Percentiles rank a stretch among this genome's conserved stretches.
Conservation (phyloP, 23 tunicate genomes). For the Trididemnum nubilum region DNA sequence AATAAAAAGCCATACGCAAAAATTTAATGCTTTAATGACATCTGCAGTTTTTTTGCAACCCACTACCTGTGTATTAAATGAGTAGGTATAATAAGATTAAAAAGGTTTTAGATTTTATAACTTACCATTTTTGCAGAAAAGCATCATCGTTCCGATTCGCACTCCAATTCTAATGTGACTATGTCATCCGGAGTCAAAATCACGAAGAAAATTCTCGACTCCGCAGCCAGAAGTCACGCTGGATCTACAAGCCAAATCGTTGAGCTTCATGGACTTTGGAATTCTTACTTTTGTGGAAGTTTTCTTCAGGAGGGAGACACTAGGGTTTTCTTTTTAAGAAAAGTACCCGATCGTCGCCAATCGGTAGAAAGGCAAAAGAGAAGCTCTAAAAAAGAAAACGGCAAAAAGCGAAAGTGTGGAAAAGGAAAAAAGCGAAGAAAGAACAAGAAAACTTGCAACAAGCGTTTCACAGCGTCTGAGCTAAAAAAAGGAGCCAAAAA, state of each 20-base stretch:
- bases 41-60: too few relatives aligned
- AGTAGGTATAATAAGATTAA: too few relatives aligned
- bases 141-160: background rate
- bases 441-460: background rate
- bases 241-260: conserved; percentile 35
- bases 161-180: background rate
- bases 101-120: too few relatives aligned
- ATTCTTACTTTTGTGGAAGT: conserved; percentile 57
- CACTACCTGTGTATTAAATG: too few relatives aligned
- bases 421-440: conserved; percentile 11
- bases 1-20: too few relatives aligned
- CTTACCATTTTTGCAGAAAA: too few relatives aligned
- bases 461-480: background rate
- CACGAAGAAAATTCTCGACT: background rate
- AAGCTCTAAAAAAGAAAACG: background rate
- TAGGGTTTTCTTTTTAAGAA: conserved; percentile 70
- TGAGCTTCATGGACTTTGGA: conserved; percentile 65
- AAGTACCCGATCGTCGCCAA: conserved; percentile 39
- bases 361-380: background rate
- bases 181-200: background rate
- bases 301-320: conserved; percentile 72
- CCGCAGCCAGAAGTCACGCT: background rate
- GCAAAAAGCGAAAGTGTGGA: background rate
- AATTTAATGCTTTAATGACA: too few relatives aligned
- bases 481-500: background rate